Percentiles rank a stretch among this genome's conserved stretches.
Evolutionary conservation across 2,888 invertebrate species (phyloP).

Genomic region (Thyatira batis): DNA sequence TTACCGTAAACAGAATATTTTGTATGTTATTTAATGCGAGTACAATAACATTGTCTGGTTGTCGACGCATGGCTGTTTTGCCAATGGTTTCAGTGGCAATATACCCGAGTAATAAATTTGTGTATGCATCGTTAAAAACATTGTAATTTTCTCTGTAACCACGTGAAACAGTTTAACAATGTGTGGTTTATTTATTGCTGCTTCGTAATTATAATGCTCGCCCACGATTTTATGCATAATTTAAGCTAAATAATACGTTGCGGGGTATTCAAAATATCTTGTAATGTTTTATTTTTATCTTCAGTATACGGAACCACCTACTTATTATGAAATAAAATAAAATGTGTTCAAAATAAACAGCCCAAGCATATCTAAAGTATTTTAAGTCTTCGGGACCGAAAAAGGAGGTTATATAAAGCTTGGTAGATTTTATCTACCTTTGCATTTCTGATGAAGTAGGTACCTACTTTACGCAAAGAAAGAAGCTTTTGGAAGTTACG

Average conservation of each 20-base stretch:
- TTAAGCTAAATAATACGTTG: slow-evolving; percentile 20
- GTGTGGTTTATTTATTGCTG: slow-evolving; percentile 47
- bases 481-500: too few relatives aligned
- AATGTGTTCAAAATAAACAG: neutral
- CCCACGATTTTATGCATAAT: slow-evolving; percentile 33
- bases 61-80: slow-evolving; percentile 8
- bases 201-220: slow-evolving; percentile 34
- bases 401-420: too few relatives aligned
- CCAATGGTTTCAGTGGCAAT: slow-evolving; percentile 25
- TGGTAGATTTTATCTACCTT: too few relatives aligned
- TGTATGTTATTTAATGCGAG: neutral
- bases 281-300: neutral
- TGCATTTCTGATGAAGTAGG: too few relatives aligned
- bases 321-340: neutral
- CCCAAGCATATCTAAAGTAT: neutral
- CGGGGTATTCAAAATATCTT: neutral
- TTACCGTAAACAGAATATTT: neutral
- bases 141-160: slow-evolving; percentile 47
- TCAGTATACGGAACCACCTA: neutral
- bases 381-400: too few relatives aligned
- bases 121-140: slow-evolving; percentile 54
- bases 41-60: neutral
- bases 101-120: slow-evolving; percentile 40
- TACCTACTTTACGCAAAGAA: too few relatives aligned
- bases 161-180: slow-evolving; percentile 43